Percentiles rank a stretch among this genome's conserved stretches.
Conservation (phyloP, 1,140 invertebrate species). For the Eubasilissa regina region DNA sequence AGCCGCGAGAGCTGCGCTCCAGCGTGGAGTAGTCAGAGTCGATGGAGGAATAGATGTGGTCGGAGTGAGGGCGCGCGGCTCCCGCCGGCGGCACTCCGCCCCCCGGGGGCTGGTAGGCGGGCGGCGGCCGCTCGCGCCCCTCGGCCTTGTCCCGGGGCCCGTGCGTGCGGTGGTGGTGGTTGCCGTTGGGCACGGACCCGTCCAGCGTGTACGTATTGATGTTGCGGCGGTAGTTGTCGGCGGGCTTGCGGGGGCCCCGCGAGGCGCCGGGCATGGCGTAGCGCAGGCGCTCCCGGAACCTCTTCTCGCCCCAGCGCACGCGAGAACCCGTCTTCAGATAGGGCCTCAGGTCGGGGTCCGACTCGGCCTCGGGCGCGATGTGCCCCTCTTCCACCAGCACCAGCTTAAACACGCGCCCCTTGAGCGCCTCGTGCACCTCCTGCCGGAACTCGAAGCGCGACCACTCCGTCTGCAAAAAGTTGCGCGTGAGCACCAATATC, state of each 20-base stretch:
- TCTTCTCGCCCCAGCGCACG: conserved; percentile 90
- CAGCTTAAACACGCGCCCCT: conserved; percentile 86
- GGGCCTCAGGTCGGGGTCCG: conserved; percentile 89
- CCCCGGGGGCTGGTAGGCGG: conserved; percentile 68
- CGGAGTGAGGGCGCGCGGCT: conserved; percentile 79
- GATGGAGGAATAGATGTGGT: conserved; percentile 91
- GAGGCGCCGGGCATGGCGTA: conserved; percentile 84
- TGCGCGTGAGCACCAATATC: conserved; percentile 85
- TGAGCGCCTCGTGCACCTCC: conserved; percentile 88
- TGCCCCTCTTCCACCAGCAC: conserved; percentile 89
- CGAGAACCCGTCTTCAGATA: conserved; percentile 89
- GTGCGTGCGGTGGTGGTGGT: conserved; percentile 70
- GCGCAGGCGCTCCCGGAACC: conserved; percentile 92
- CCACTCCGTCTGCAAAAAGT: conserved; percentile 91
- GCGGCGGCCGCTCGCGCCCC: conserved; percentile 69
- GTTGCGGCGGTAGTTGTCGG: conserved; percentile 79
- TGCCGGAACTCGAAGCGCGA: conserved; percentile 87
- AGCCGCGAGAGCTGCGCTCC: conserved; percentile 68
- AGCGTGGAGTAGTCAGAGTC: conserved; percentile 83
- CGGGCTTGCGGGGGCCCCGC: conserved; percentile 65
- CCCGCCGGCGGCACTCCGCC: conserved; percentile 65
- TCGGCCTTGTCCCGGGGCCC: conserved; percentile 70
- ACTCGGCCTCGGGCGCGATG: conserved; percentile 82
- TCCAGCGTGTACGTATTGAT: conserved; percentile 85
- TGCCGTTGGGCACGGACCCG: conserved; percentile 75